phyloP scores from a whole-genome alignment of 2,888 invertebrate genomes.

The Chrysodeixis includens region DNA sequence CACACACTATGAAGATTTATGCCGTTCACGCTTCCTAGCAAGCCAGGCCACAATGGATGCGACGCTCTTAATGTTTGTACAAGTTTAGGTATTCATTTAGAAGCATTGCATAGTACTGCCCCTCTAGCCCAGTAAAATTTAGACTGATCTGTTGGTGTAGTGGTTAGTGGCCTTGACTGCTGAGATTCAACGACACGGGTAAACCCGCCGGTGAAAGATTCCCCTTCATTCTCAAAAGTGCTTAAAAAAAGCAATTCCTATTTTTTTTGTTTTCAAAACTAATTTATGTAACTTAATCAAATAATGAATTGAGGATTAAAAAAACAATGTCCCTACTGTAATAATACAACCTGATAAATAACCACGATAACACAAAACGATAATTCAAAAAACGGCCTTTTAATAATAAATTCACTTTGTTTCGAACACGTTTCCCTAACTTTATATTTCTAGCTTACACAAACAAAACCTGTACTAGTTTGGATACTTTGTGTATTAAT shows the following conservation, averaged over 20 bases:
- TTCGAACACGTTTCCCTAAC: background rate
- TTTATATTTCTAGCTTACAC: conserved; percentile 3
- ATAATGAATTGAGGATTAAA: too few relatives aligned
- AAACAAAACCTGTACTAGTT: conserved; percentile 5
- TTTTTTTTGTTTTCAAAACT: too few relatives aligned
- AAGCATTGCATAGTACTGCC: too few relatives aligned
- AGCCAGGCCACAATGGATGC: conserved; percentile 29
- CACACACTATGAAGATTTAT: conserved; percentile 53
- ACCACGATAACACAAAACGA: background rate
- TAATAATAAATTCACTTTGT: background rate
- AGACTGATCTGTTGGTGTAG: too few relatives aligned
- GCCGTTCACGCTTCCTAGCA: conserved; percentile 24
- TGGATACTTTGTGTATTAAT: background rate
- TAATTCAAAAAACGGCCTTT: background rate
- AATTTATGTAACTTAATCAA: too few relatives aligned
- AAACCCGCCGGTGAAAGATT: too few relatives aligned
- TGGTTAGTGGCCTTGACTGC: too few relatives aligned
- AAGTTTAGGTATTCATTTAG: background rate
- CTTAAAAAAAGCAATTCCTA: too few relatives aligned
- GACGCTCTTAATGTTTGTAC: background rate
- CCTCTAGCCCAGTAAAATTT: too few relatives aligned
- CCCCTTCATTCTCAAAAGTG: too few relatives aligned
- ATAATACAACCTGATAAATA: background rate
- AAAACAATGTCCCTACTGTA: background rate
- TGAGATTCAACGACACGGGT: too few relatives aligned